Evolutionary conservation across 1,140 invertebrate genomes (phyloP).

Genomic region (Hycleus cichorii): DNA sequence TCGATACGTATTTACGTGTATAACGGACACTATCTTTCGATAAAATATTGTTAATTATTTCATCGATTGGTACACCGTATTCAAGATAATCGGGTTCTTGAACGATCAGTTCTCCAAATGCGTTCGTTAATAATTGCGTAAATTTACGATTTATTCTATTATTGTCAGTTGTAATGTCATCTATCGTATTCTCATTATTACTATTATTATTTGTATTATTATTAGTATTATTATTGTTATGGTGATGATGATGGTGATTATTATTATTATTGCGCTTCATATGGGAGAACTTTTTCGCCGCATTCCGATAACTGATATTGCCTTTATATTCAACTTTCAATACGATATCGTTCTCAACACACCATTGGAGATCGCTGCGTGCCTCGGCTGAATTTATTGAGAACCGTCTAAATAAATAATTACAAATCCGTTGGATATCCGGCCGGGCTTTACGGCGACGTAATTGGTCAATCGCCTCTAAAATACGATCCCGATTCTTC

Average conservation of each 20-base stretch:
- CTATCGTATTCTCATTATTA: not conserved
- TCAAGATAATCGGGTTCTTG: constrained; percentile 63
- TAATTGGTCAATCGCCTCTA: constrained; percentile 78
- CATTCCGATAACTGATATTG: constrained; percentile 74
- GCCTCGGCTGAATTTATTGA: constrained; percentile 64
- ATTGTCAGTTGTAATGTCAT: constrained; percentile 1
- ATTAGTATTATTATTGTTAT: constrained; percentile 35
- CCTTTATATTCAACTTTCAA: constrained; percentile 83
- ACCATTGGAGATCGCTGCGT: constrained; percentile 62
- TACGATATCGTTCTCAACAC: constrained; percentile 68
- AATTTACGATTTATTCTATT: constrained; percentile 36
- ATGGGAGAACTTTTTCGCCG: constrained; percentile 58
- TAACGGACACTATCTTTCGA: constrained; percentile 56
- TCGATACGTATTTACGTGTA: constrained; percentile 55
- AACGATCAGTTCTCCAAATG: constrained; percentile 59
- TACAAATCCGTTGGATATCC: constrained; percentile 73
- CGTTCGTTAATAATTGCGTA: constrained; percentile 51
- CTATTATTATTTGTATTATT: constrained; percentile 10
- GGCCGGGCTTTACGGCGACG: constrained; percentile 73
- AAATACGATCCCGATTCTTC: constrained; percentile 63
- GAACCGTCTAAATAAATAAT: constrained; percentile 66
- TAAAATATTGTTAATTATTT: constrained; percentile 55
- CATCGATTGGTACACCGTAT: constrained; percentile 57
- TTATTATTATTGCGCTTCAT: constrained; percentile 46
- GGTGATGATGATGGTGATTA: constrained; percentile 12